These are phyloP conservation scores for Amorpha juglandis DNA, from an alignment of 2,888 invertebrate species.

Conservation along the genomic window DNA sequence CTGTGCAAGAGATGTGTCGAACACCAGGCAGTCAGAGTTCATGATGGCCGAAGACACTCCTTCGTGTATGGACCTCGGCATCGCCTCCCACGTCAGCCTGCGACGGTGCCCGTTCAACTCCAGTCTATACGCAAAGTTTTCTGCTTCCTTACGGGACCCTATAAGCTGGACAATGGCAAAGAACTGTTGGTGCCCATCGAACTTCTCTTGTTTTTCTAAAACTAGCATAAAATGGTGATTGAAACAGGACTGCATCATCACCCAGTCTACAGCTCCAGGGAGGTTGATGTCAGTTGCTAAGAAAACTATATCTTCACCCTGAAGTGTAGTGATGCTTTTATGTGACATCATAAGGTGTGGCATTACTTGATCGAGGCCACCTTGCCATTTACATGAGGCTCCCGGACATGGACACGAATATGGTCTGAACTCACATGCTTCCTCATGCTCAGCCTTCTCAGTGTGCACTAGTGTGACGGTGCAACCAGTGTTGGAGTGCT, in stretches of 20 bases:
- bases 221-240: slow-evolving; percentile 99
- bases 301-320: slow-evolving; percentile 99
- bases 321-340: slow-evolving; percentile 98
- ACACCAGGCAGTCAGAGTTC: slow-evolving; percentile 99
- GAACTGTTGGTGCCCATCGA: slow-evolving; percentile 97
- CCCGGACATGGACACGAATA: slow-evolving; percentile 99
- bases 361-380: slow-evolving; percentile 99
- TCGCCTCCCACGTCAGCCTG: slow-evolving; percentile 99
- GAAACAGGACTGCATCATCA: slow-evolving; percentile 99
- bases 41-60: slow-evolving; percentile 98
- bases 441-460: slow-evolving; percentile 99
- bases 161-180: slow-evolving; percentile 99
- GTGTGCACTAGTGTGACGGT: slow-evolving; percentile 95
- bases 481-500: slow-evolving; percentile 98
- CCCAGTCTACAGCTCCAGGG: slow-evolving; percentile 99
- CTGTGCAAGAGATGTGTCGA: slow-evolving; percentile 99
- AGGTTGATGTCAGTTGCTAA: slow-evolving; percentile 99
- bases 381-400: slow-evolving; percentile 99
- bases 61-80: slow-evolving; percentile 99
- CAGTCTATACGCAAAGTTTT: slow-evolving; percentile 98
- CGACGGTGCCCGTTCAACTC: slow-evolving; percentile 98
- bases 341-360: slow-evolving; percentile 98
- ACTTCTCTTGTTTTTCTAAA: slow-evolving; percentile 98
- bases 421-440: slow-evolving; percentile 98
- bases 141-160: slow-evolving; percentile 99